A percentile compares a stretch with the other conserved stretches of the same genome.
Conservation (phyloP, 1,140 invertebrate species). For the Papilio xuthus region DNA sequence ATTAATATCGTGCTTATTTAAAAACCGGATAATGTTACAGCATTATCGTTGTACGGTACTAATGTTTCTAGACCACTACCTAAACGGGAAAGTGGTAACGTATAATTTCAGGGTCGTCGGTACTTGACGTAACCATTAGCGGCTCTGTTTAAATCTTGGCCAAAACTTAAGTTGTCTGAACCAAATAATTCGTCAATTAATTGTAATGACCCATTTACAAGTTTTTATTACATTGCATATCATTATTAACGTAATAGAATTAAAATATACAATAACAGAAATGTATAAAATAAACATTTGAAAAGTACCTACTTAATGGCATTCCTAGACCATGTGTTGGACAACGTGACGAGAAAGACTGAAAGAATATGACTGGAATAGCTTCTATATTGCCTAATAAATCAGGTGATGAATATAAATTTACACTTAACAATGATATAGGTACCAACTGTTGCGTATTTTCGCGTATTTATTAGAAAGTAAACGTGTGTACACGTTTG, state of each 20-base stretch:
- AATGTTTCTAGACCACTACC: slow-evolving; percentile 24
- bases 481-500: slow-evolving; percentile 47
- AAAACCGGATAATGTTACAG: slow-evolving; percentile 1
- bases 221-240: too few relatives aligned
- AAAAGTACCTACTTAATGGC: too few relatives aligned
- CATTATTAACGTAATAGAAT: too few relatives aligned
- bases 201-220: not conserved
- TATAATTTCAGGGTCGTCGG: slow-evolving; percentile 29
- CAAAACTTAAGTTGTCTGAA: not conserved
- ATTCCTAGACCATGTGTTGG: too few relatives aligned
- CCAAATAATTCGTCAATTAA: too few relatives aligned
- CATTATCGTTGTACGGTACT: slow-evolving; percentile 9
- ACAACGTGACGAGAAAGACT: not conserved
- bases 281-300: too few relatives aligned
- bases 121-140: not conserved
- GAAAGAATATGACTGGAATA: not conserved
- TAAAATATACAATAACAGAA: too few relatives aligned
- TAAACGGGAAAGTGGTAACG: not conserved
- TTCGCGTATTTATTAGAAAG: slow-evolving; percentile 64
- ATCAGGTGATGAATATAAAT: not conserved
- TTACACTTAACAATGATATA: not conserved
- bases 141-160: not conserved
- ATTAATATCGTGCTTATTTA: slow-evolving; percentile 27
- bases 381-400: not conserved
- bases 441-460: not conserved